These are phyloP conservation scores for Smittia aterrima DNA, from an alignment of 2,888 invertebrate genomes.

Conservation along the genomic window DNA sequence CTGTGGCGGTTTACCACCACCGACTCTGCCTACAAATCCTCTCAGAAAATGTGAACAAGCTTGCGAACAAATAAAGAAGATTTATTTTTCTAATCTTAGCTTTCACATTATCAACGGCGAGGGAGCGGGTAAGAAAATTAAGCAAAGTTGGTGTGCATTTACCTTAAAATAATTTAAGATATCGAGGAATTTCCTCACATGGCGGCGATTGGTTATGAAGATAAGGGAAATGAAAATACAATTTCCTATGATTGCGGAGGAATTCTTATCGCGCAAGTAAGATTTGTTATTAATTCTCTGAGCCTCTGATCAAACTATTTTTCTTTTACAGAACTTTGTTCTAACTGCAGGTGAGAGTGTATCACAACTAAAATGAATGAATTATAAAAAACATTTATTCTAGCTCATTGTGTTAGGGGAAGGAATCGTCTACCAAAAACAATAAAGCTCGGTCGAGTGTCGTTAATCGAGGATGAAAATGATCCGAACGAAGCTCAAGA, in stretches of 20 bases:
- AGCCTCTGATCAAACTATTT: too few species aligned
- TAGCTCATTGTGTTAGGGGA: conserved; percentile 43
- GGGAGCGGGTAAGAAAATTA: neutral
- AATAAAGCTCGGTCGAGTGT: conserved; percentile 43
- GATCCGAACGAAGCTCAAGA: neutral
- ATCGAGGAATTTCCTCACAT: conserved; percentile 32
- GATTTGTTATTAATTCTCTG: too few species aligned
- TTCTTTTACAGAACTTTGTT: conserved; percentile 22
- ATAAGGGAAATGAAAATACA: too few species aligned
- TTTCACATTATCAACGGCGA: conserved; percentile 2
- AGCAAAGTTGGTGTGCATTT: neutral
- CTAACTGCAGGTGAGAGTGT: conserved; percentile 42
- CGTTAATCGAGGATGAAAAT: neutral
- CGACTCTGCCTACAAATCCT: too few species aligned
- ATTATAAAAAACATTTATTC: conserved; percentile 27
- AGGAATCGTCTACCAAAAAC: conserved; percentile 27
- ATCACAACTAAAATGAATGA: neutral
- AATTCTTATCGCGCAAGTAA: neutral
- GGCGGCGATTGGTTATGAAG: conserved; percentile 13
- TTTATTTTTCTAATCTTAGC: neutral
- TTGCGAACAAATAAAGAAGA: conserved; percentile 13
- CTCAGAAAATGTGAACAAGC: conserved; percentile 26
- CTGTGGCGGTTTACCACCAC: too few species aligned
- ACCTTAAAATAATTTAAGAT: conserved; percentile 3
- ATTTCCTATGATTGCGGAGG: conserved; percentile 30